phyloP scores from a whole-genome alignment of 2,113 vertebrate species.

The Campylorhamphus procurvoides region DNA sequence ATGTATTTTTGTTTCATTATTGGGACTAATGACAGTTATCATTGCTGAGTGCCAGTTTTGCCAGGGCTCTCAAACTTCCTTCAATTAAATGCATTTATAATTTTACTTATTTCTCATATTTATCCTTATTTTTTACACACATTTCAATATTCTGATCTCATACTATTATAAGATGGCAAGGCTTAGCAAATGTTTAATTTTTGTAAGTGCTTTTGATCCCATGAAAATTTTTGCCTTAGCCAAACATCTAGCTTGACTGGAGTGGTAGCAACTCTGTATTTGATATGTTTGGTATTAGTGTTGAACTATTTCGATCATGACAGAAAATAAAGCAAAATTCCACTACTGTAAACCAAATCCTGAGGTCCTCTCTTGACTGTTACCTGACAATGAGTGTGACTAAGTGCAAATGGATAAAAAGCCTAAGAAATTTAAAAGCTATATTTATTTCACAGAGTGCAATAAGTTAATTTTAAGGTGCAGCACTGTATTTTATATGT shows the following conservation, averaged over 20 bases:
- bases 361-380: background rate
- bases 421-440: background rate
- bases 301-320: background rate
- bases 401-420: background rate
- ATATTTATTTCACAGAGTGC: background rate
- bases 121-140: background rate
- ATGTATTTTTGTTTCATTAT: background rate
- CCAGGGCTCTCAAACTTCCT: background rate
- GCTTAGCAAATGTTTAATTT: background rate
- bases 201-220: background rate
- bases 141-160: background rate
- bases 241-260: background rate
- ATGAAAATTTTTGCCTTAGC: background rate
- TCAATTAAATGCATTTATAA: background rate
- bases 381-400: background rate
- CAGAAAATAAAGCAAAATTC: background rate
- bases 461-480: background rate
- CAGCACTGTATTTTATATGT: background rate
- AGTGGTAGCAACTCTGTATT: background rate
- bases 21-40: background rate
- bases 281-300: background rate
- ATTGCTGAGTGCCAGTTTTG: background rate
- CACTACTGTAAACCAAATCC: background rate
- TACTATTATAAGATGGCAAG: background rate
- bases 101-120: background rate